Evolutionary conservation across 2,113 vertebrate species (phyloP).

Genomic region (human): DNA sequence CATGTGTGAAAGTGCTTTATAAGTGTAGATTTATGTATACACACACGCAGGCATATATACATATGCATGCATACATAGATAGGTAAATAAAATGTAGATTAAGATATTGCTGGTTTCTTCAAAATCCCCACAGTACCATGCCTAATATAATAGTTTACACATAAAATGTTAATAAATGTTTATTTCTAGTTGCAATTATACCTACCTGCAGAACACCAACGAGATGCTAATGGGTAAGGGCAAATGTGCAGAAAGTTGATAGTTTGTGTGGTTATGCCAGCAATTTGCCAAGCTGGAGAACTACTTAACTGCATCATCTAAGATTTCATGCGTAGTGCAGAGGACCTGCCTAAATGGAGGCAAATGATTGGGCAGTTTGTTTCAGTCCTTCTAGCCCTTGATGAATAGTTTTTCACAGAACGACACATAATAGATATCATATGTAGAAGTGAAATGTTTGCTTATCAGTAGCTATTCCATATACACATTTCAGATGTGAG

Average conservation of each 20-base stretch:
- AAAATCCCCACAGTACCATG: neutral
- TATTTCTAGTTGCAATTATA: neutral
- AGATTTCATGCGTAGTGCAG: constrained; percentile 26
- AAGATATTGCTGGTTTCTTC: neutral
- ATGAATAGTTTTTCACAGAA: constrained; percentile 3
- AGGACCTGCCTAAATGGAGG: constrained; percentile 35
- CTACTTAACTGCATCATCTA: constrained; percentile 11
- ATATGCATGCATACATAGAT: neutral
- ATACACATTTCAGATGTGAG: constrained; percentile 53
- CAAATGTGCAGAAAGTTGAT: neutral
- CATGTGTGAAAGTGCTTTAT: neutral
- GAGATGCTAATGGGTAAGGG: neutral
- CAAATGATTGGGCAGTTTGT: constrained; percentile 25
- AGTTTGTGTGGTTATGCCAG: constrained; percentile 31
- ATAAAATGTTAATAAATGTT: neutral
- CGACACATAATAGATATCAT: constrained; percentile 43
- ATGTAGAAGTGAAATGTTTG: constrained; percentile 51
- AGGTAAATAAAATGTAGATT: neutral
- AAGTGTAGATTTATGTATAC: neutral
- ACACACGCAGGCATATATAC: neutral
- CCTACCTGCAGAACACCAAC: neutral
- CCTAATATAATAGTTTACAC: neutral
- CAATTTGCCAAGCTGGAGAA: constrained; percentile 36
- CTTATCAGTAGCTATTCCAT: constrained; percentile 61
- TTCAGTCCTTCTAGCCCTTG: neutral